Base-by-base conservation (phyloP, 2,888 invertebrate species). In the Oscheius sp. region DNA sequence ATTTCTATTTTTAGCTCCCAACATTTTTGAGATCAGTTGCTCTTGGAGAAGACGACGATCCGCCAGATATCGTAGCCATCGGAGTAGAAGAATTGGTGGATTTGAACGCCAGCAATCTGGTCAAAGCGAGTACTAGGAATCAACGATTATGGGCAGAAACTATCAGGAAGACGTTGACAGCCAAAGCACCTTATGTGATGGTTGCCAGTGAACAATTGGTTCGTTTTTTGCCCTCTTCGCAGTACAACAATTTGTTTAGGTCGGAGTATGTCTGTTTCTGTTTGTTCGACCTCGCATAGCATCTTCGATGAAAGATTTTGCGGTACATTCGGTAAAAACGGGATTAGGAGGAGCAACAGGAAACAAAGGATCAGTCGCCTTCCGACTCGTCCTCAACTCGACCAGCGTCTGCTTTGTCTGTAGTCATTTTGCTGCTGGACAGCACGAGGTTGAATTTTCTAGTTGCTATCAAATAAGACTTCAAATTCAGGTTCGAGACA, bases 41-140 rank as follows among this genome's bases (percentile, higher is more conserved):
- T 37, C 76, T 82, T 7, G 80, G 80, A 58, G 77, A 79, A 11
- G 11, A 59, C n/a, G 77, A 79, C 35, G 66, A 74, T 42, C 13
- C 71, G 29, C 93, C 94, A 70, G 99, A 99, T 90, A 94, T 99
- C 77, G 98, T 94, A 91, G 97, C 96, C 0, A 94, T 99, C 89
- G 99, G 99, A 29, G 97, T 99, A 91, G 96, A 99, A 90, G 99
- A 99, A 92, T 97, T 99, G 83, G 98, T 99, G 10, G 99, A 99
- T 91, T 91, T 99, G 82, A 99, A 96, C 92, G 99, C 99, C 2
- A 94, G 95, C 84, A 99, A 99, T 90, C 98, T 99, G 84, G 93
- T 99, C 92, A 96, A 95, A 81, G 95, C 96, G 37, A 94, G 95
- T 90, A 93, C 94, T 59, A 95, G 95, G 86, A 96, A 96, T 91